Percentiles rank a stretch among this genome's conserved stretches.
These are phyloP conservation scores for Rhamphomyia laevipes DNA, from an alignment of 2,888 invertebrate genomes.

Conservation along the genomic window DNA sequence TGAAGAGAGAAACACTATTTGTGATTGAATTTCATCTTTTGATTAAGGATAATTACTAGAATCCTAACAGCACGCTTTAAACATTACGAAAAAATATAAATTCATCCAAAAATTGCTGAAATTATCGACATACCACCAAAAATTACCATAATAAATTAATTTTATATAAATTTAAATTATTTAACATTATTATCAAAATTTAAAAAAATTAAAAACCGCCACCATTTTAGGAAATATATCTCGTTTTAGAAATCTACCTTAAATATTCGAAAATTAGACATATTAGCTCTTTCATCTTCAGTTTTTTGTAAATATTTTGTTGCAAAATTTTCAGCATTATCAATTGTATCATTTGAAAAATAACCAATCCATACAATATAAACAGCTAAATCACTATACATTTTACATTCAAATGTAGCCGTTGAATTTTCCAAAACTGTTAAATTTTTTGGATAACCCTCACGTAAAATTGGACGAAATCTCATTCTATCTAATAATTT, in stretches of 20 bases:
- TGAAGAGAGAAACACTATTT: too few species aligned
- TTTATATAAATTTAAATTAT: too few species aligned
- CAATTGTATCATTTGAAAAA: slow-evolving; percentile 42
- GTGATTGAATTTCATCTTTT: too few species aligned
- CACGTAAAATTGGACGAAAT: slow-evolving; percentile 72
- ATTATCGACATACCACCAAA: too few species aligned
- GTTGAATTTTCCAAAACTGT: slow-evolving; percentile 63
- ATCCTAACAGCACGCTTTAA: too few species aligned
- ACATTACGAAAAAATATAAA: too few species aligned
- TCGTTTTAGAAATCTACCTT: slow-evolving; percentile 1
- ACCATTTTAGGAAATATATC: not conserved
- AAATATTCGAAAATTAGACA: slow-evolving; percentile 2
- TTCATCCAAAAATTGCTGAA: too few species aligned
- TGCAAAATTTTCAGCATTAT: slow-evolving; percentile 4
- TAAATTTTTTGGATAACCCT: slow-evolving; percentile 67
- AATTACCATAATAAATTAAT: too few species aligned
- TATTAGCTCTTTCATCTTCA: not conserved
- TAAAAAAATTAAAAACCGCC: too few species aligned
- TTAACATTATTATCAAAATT: too few species aligned
- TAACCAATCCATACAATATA: slow-evolving; percentile 64
- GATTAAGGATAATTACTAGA: too few species aligned
- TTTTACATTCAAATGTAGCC: slow-evolving; percentile 63
- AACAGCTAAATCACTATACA: slow-evolving; percentile 73
- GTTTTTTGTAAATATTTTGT: slow-evolving; percentile 4
- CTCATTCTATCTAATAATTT: slow-evolving; percentile 62